Evolutionary conservation across 2,888 invertebrate species (phyloP).

Genomic region (Pachymerium ferrugineum): DNA sequence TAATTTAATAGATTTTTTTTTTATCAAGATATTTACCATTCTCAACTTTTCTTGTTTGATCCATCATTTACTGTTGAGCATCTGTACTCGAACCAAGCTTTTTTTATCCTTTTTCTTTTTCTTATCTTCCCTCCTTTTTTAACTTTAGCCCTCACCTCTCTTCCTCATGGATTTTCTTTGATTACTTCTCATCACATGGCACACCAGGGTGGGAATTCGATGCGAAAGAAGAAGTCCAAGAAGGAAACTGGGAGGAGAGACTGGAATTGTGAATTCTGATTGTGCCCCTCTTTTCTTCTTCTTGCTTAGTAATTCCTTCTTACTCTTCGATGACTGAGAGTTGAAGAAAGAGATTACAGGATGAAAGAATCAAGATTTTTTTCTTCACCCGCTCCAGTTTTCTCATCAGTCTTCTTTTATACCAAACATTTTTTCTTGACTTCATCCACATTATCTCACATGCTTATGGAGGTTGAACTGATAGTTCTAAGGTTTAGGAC

Average conservation of each 20-base stretch:
- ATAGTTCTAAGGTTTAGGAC: neutral
- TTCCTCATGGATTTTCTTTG: neutral
- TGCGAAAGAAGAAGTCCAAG: conserved; percentile 23
- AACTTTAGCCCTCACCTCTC: neutral
- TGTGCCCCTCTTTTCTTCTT: conserved; percentile 11
- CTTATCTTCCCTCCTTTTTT: neutral
- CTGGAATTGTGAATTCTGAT: conserved; percentile 22
- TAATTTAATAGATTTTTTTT: too few relatives aligned
- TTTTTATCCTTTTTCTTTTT: neutral
- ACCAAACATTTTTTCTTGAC: neutral
- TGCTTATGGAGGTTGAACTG: neutral
- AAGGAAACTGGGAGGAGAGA: conserved; percentile 16
- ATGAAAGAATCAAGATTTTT: neutral
- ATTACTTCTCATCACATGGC: conserved; percentile 21
- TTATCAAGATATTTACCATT: too few relatives aligned
- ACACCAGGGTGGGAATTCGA: conserved; percentile 15
- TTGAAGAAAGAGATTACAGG: conserved; percentile 22
- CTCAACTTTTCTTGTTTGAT: too few relatives aligned
- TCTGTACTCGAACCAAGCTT: too few relatives aligned
- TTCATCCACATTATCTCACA: conserved; percentile 14
- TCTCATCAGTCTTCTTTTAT: conserved; percentile 27
- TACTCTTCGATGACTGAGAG: conserved; percentile 22
- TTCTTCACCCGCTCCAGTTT: neutral
- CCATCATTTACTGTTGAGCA: too few relatives aligned
- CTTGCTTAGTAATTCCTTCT: conserved; percentile 22